These are phyloP conservation scores for Entosphenus tridentatus DNA, from an alignment of 2,113 vertebrate genomes.

Conservation along the genomic window DNA sequence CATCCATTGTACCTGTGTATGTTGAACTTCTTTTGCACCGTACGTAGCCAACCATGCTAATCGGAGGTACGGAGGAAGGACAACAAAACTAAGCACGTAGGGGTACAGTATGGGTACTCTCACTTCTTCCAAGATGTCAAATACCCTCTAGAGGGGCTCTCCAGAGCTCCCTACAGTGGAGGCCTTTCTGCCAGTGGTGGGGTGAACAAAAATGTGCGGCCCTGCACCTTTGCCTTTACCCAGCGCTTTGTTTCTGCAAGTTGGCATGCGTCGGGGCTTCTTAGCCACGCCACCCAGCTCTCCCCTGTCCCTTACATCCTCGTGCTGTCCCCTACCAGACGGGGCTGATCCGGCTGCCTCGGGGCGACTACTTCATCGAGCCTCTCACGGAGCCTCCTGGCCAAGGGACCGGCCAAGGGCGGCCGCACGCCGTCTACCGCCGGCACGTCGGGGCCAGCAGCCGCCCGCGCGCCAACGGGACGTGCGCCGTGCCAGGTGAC, in stretches of 20 bases:
- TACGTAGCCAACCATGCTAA: no score
- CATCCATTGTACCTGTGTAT: no score
- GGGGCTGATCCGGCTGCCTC: constrained; percentile 49
- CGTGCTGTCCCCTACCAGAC: constrained; percentile 23
- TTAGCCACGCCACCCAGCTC: no score
- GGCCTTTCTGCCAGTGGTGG: constrained; percentile 8
- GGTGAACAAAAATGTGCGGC: constrained; percentile 6
- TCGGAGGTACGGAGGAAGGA: no score
- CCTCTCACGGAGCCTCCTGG: constrained; percentile 23
- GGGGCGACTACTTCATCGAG: constrained; percentile 68
- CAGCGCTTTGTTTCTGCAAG: no score
- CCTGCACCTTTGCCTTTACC: constrained; percentile 6
- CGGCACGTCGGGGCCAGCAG: constrained; percentile 19
- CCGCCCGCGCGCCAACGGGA: constrained; percentile 11
- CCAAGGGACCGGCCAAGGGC: constrained; percentile 14
- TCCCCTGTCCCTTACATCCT: neutral
- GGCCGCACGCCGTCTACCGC: constrained; percentile 57
- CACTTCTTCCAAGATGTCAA: no score
- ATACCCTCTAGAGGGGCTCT: no score
- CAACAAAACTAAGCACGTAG: no score
- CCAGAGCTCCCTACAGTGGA: no score
- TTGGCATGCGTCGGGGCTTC: no score
- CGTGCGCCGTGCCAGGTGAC: constrained; percentile 27
- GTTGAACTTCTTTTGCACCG: no score
- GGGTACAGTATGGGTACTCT: no score